Evolutionary conservation across 2,797 vertebrate genomes (phyloP).

Genomic region (Bradypodion pumilum): DNA sequence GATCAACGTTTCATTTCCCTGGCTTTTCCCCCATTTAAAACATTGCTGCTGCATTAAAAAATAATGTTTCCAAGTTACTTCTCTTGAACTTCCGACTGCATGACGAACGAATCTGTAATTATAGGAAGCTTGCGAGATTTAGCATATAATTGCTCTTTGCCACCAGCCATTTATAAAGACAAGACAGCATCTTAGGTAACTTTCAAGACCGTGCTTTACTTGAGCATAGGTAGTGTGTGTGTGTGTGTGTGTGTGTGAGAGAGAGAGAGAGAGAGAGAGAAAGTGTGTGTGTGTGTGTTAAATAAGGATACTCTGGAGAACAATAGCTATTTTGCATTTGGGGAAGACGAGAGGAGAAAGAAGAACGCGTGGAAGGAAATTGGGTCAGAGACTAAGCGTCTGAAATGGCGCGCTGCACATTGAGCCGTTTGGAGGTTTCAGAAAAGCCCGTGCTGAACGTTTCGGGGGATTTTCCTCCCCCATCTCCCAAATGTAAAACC

Average conservation of each 20-base stretch:
- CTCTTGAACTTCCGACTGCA: background rate
- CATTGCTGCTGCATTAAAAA: background rate
- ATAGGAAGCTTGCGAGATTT: slow-evolving; percentile 21
- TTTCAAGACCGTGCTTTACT: background rate
- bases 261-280: background rate
- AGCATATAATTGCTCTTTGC: background rate
- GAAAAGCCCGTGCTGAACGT: background rate
- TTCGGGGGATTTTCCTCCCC: background rate
- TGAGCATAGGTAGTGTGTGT: too few relatives aligned
- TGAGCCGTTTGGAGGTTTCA: background rate
- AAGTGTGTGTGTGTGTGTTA: too few relatives aligned
- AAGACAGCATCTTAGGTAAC: background rate
- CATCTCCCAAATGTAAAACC: background rate
- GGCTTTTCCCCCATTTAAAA: background rate
- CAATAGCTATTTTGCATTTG: background rate
- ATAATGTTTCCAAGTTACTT: slow-evolving; percentile 5
- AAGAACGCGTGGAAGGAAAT: background rate
- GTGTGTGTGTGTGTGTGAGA: too few relatives aligned
- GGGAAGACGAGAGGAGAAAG: background rate
- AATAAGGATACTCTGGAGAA: slow-evolving; percentile 27
- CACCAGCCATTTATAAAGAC: background rate
- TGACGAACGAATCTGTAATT: slow-evolving; percentile 31
- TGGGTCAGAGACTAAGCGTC: background rate
- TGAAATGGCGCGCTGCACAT: background rate
- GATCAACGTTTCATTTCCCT: background rate